These are phyloP conservation scores for Tortricodes alternella DNA, from an alignment of 2,888 invertebrate genomes.

Conservation along the genomic window DNA sequence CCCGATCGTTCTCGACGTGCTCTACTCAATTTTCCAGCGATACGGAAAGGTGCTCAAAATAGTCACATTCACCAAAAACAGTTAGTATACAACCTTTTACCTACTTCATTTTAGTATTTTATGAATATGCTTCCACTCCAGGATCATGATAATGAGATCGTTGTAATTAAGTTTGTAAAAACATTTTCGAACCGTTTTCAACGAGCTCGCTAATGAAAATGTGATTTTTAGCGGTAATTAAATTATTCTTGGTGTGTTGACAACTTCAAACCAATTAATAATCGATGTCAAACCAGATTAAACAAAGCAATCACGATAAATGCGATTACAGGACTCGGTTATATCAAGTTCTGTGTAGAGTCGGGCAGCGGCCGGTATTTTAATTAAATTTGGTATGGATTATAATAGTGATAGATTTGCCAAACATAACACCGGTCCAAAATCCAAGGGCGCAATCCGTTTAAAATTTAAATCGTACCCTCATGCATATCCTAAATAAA, in stretches of 20 bases:
- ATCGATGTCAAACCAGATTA: slow-evolving; percentile 3
- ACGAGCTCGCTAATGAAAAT: neutral
- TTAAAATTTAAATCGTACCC: slow-evolving; percentile 82
- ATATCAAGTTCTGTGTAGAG: slow-evolving; percentile 67
- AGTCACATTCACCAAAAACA: slow-evolving; percentile 99
- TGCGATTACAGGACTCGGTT: slow-evolving; percentile 43
- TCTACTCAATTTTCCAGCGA: slow-evolving; percentile 98
- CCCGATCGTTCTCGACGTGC: slow-evolving; percentile 98
- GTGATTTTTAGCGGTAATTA: slow-evolving; percentile 6
- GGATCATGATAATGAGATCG: no score
- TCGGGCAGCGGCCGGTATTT: slow-evolving; percentile 58
- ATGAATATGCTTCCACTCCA: no score
- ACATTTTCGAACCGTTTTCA: slow-evolving; percentile 4
- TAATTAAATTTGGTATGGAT: slow-evolving; percentile 56
- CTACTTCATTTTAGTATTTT: neutral
- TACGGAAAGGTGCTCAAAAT: slow-evolving; percentile 99
- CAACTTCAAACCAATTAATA: slow-evolving; percentile 9
- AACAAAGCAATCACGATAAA: slow-evolving; percentile 17
- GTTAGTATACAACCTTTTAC: slow-evolving; percentile 84
- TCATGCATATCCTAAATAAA: slow-evolving; percentile 83
- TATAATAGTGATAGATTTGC: slow-evolving; percentile 75
- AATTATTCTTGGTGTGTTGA: neutral
- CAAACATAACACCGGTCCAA: slow-evolving; percentile 71
- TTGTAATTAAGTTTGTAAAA: neutral
- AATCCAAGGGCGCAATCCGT: slow-evolving; percentile 82